phyloP scores from a whole-genome alignment of 1,140 invertebrate species.

The Drosophila murphyi region DNA sequence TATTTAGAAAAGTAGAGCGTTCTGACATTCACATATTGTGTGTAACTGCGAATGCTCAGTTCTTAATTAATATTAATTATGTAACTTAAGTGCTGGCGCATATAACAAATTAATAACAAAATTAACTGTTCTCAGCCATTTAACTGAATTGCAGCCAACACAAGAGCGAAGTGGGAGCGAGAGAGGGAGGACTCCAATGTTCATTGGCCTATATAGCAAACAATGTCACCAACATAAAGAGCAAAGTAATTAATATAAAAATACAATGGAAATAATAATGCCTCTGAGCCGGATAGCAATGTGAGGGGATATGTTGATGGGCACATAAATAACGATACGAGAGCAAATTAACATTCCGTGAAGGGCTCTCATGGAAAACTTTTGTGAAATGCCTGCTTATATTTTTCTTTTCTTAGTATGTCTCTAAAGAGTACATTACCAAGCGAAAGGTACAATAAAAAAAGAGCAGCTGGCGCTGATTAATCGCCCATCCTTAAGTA shows the following conservation, averaged over 20 bases:
- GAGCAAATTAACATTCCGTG: slow-evolving; percentile 22
- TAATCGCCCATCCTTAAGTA: too few relatives aligned
- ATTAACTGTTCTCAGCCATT: slow-evolving; percentile 16
- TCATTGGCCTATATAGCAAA: slow-evolving; percentile 62
- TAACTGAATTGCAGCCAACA: slow-evolving; percentile 3
- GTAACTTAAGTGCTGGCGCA: slow-evolving; percentile 44
- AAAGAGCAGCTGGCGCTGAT: too few relatives aligned
- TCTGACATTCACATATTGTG: slow-evolving; percentile 42
- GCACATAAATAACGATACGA: slow-evolving; percentile 1
- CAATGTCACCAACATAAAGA: slow-evolving; percentile 23
- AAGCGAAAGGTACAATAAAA: too few relatives aligned
- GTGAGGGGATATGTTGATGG: slow-evolving; percentile 22
- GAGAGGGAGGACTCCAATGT: slow-evolving; percentile 19
- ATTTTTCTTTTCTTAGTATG: background rate
- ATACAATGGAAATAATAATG: slow-evolving; percentile 25
- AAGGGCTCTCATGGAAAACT: slow-evolving; percentile 4
- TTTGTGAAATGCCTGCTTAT: slow-evolving; percentile 3
- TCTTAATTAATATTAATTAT: slow-evolving; percentile 72
- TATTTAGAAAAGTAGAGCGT: slow-evolving; percentile 6
- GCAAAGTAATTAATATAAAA: slow-evolving; percentile 32
- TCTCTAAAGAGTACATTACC: background rate
- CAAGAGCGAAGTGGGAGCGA: background rate
- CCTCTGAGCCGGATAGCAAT: background rate
- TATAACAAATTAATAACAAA: slow-evolving; percentile 67
- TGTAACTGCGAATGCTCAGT: slow-evolving; percentile 15